phyloP scores from a whole-genome alignment of 2,888 invertebrate genomes.

The Deilephila elpenor region DNA sequence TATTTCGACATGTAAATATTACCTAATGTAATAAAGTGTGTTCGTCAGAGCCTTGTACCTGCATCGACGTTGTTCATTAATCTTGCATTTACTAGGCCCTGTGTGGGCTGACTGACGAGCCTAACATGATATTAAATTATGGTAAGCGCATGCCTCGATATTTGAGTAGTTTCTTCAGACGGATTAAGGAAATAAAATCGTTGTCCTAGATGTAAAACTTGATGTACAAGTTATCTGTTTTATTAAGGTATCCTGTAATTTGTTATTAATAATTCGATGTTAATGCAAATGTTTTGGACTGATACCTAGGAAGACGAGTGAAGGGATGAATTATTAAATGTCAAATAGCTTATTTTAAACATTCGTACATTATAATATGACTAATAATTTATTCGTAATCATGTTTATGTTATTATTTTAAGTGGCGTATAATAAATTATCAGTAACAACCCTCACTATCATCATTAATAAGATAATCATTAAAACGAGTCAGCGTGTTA shows the following conservation, averaged over 20 bases:
- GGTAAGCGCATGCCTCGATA: constrained; percentile 62
- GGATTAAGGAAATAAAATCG: no score
- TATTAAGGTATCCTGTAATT: no score
- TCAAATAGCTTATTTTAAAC: no score
- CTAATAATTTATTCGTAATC: no score
- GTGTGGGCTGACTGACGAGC: constrained; percentile 77
- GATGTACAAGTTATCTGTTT: no score
- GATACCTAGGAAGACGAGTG: no score
- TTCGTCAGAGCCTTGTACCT: neutral
- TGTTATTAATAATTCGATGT: no score
- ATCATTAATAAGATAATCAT: neutral
- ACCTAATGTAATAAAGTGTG: constrained; percentile 13
- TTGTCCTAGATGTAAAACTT: no score
- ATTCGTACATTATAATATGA: no score
- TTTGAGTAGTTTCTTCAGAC: constrained; percentile 39
- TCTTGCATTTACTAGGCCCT: constrained; percentile 74
- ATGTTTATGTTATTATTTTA: neutral
- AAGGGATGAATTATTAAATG: no score
- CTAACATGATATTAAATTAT: constrained; percentile 78
- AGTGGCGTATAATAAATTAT: neutral
- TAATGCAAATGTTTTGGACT: no score
- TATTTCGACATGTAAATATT: neutral
- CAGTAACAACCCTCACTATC: neutral
- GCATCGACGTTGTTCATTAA: constrained; percentile 69
- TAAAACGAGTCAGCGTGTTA: neutral